Base-by-base conservation (phyloP, 2,797 vertebrate genomes). In the Takifugu ocellatus region DNA sequence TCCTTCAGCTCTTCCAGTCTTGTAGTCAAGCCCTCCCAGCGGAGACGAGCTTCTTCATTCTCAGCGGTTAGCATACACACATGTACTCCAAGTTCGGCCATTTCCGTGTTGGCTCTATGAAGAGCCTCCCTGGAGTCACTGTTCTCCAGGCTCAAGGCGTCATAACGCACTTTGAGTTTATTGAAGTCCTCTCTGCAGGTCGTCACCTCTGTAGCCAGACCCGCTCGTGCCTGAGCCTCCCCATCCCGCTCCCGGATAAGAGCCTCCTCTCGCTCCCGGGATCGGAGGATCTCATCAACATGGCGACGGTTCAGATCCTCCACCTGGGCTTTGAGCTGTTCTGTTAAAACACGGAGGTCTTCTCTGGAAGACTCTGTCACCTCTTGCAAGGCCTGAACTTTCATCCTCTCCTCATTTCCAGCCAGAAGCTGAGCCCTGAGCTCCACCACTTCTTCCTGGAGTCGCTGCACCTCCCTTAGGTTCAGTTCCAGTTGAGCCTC, bases 81-180 rank as follows among this genome's bases (percentile, higher is more conserved):
- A 8, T 93, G 93, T 50, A 94, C 90, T 1, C 94, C 93, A 0
- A 97, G 93, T 70, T 96, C 94, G 0, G 94, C 94, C 0, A 90
- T 94, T 71, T 95, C 96, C 0, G 91, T 94, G 86, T 96, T 95
- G 63, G 93, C 93, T 56, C 86, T 88, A 49, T 94, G 90, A 45
- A 97, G 92, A 7, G 92, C 90, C 70, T 96, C 95, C 68, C 87
- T 89, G 26, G 90, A 84, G 60, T 97, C 96, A 0, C 82, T 81
- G 0, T 90, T 93, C 73, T 96, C 94, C 67, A 92, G 49, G 33
- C 77, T 89, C 55, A 92, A 69, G 25, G 79, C 63, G 25, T 92
- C 86, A 0, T 91, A 89, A 27, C 79, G 77, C 14, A 49, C 72
- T 47, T 92, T 93, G 12, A 90, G 73, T 21, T 62, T 75, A 15